Evolutionary conservation across 2,888 invertebrate species (phyloP).

Genomic region (Crocallis elinguaria): DNA sequence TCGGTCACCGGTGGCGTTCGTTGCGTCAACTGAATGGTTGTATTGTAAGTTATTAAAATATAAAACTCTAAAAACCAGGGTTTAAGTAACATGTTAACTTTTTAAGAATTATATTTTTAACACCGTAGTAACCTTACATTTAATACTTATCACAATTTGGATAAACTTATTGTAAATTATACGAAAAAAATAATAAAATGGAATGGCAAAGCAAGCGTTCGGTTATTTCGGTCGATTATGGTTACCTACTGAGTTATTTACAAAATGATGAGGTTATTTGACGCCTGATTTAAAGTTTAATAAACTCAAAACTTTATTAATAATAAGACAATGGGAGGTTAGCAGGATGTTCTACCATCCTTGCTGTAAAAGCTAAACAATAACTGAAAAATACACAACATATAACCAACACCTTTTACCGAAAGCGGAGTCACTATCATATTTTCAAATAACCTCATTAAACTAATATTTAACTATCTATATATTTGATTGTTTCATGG

Average conservation of each 20-base stretch:
- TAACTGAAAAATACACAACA: too few relatives aligned
- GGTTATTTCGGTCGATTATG: background rate
- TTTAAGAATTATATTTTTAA: conserved; percentile 23
- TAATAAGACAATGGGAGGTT: too few relatives aligned
- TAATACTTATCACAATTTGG: conserved; percentile 23
- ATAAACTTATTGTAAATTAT: conserved; percentile 20
- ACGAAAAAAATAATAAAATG: background rate
- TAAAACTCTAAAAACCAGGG: conserved; percentile 18
- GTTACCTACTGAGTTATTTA: background rate
- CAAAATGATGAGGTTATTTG: background rate
- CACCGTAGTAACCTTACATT: conserved; percentile 2
- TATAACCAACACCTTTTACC: too few relatives aligned
- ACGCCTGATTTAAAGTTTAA: too few relatives aligned
- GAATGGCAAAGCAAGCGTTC: background rate
- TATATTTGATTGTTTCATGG: background rate
- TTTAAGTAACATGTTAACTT: conserved; percentile 11
- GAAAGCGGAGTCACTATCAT: background rate
- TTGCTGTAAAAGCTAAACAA: too few relatives aligned
- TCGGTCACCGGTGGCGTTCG: background rate
- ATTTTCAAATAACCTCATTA: background rate
- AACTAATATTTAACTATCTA: background rate
- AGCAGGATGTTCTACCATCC: too few relatives aligned
- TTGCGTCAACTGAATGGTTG: too few relatives aligned
- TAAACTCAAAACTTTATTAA: too few relatives aligned
- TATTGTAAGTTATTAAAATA: background rate